phyloP scores from a whole-genome alignment of 2,888 invertebrate species.

The Schizaphis graminum region DNA sequence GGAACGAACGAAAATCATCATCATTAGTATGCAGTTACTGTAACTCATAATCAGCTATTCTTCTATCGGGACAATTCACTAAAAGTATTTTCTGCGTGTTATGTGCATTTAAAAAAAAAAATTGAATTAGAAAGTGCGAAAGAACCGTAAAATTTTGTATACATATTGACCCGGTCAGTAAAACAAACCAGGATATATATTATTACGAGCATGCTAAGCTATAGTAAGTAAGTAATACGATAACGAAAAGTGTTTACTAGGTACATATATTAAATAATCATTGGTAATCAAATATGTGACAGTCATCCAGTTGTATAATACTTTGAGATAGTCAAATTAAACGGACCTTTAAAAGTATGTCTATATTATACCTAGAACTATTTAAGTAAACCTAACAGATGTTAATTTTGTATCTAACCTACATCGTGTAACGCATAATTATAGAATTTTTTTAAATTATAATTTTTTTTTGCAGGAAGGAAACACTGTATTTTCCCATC shows the following conservation, averaged over 20 bases:
- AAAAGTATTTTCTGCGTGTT: neutral
- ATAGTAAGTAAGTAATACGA: neutral
- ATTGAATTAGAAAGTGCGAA: constrained; percentile 47
- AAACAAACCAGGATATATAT: constrained; percentile 35
- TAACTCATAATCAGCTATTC: neutral
- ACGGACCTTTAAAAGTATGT: neutral
- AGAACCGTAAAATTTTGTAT: neutral
- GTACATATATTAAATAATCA: neutral
- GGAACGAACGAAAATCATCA: neutral
- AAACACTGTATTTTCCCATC: too few relatives aligned
- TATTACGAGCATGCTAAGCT: neutral
- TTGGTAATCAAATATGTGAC: neutral
- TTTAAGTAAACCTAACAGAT: too few relatives aligned
- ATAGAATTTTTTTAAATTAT: too few relatives aligned
- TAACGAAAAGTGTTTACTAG: neutral
- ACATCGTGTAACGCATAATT: too few relatives aligned
- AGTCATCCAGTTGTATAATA: neutral
- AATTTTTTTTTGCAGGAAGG: too few relatives aligned
- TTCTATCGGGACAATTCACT: neutral
- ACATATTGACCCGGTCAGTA: constrained; percentile 25
- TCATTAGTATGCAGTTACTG: constrained; percentile 36
- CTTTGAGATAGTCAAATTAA: neutral
- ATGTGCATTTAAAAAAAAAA: constrained; percentile 1
- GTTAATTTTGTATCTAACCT: neutral
- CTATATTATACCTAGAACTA: too few relatives aligned